Base-by-base conservation (phyloP, 2,888 invertebrate species). In the Lathronympha strigana region DNA sequence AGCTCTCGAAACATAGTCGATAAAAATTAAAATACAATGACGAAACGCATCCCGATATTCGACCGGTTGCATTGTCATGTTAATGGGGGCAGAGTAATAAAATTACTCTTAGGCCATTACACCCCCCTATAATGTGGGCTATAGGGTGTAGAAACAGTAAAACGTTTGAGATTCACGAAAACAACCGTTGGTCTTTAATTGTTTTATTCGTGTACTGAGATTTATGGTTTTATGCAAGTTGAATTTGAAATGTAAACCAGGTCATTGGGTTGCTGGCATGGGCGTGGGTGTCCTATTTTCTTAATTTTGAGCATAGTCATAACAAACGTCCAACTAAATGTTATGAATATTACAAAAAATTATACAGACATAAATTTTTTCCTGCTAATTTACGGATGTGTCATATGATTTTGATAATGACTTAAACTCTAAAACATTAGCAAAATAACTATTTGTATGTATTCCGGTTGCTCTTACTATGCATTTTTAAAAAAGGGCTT, bases 31-130 rank as follows among this genome's bases (percentile, higher is more conserved):
- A 70, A 61, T 71, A 70, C 72, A 70, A 72, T 68, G 77, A 78
- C 61, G 53, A 79, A 75, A 80, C 74, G 81, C 84, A 87, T 87
- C 87, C 84, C 47, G 66, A 61, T 49, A 84, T 85, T 78, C 83
- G 83, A 78, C 88, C 86, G 86, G 88, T 87, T 84, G 85, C 83
- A 91, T 91, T 91, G 91, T 91, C 84, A 92, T 91, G 92, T 85
- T 91, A 90, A 92, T 92, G 83, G 91, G 91, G 89, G 89, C 87
- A 91, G 86, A 90, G 90, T 92, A 92, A 91, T 92, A 92, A 92
- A 92, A 92, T 92, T 91, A 92, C 91, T 91, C 83, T 90, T 90
- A 91, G 83, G 86, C 92, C 92, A 92, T 91, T 92, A 91, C 91
- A 82, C 88, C 82, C 72, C 83, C 73, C 71, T 21, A 25, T 47